Percentiles rank a stretch among this genome's conserved stretches.
Evolutionary conservation across 1,140 invertebrate species (phyloP).

Genomic region (Leptinotarsa undecemlineata): DNA sequence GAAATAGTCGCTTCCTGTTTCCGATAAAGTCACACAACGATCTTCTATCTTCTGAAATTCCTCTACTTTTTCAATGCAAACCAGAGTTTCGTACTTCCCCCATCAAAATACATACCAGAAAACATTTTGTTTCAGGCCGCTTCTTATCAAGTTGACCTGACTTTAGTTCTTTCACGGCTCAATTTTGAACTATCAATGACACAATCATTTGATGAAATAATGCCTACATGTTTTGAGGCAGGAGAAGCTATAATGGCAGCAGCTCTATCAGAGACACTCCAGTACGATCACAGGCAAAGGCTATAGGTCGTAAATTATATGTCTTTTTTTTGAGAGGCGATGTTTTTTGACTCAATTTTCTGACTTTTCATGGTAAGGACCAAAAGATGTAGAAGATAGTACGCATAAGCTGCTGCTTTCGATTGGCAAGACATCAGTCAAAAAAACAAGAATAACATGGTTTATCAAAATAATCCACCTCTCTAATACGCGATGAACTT

Average conservation of each 20-base stretch:
- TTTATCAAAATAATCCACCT: too few species aligned
- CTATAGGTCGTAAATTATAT: too few species aligned
- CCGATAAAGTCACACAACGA: constrained; percentile 31
- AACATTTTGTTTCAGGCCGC: constrained; percentile 16
- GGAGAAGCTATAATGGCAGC: constrained; percentile 15
- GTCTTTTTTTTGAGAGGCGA: too few species aligned
- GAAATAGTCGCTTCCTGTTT: constrained; percentile 37
- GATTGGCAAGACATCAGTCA: too few species aligned
- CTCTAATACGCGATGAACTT: too few species aligned
- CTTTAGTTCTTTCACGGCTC: constrained; percentile 23
- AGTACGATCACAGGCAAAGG: too few species aligned
- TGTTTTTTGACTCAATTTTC: too few species aligned
- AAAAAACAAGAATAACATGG: too few species aligned
- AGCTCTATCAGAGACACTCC: neutral
- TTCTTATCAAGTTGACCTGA: neutral
- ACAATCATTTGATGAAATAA: constrained; percentile 18
- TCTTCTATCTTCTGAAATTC: constrained; percentile 28
- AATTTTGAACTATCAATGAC: constrained; percentile 13
- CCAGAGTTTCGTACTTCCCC: constrained; percentile 36
- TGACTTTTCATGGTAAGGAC: too few species aligned
- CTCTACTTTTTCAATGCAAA: constrained; percentile 18
- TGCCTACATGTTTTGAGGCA: constrained; percentile 9
- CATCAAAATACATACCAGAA: constrained; percentile 20
- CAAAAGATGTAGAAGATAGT: too few species aligned
- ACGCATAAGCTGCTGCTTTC: too few species aligned